phyloP scores from a whole-genome alignment of 2,797 vertebrate species.

The Semaprochilodus insignis region DNA sequence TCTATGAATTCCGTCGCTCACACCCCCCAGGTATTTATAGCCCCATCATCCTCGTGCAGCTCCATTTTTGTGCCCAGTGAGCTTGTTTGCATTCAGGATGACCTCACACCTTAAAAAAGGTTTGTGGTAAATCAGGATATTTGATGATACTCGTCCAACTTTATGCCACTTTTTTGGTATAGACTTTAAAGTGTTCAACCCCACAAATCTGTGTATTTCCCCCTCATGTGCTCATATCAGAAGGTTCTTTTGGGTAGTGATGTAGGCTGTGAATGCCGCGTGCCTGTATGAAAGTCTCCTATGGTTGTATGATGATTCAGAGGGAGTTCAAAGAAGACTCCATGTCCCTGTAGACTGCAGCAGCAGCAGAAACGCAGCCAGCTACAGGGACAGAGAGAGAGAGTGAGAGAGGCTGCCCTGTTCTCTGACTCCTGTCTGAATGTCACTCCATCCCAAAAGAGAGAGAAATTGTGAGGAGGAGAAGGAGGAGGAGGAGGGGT shows the following conservation, averaged over 20 bases:
- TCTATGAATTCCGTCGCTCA: no score
- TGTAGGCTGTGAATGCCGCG: neutral
- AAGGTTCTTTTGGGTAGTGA: neutral
- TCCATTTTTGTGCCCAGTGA: no score
- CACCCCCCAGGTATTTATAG: no score
- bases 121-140: no score
- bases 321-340: conserved; percentile 32
- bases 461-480: neutral
- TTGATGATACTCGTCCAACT: no score
- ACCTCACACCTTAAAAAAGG: no score
- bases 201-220: neutral
- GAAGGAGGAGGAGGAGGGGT: neutral
- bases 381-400: neutral
- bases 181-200: neutral
- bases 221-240: neutral
- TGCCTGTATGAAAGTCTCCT: conserved; percentile 1
- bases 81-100: no score
- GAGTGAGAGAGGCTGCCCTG: neutral
- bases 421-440: neutral
- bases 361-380: neutral
- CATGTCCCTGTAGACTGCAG: neutral
- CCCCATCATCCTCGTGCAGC: no score
- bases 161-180: no score
- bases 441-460: conserved; percentile 2
- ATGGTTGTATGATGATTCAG: conserved; percentile 6